Evolutionary conservation across 1,140 invertebrate genomes (phyloP), one percentile per base, ranked within the genome.

Genomic region (Eufriesea mexicana): DNA sequence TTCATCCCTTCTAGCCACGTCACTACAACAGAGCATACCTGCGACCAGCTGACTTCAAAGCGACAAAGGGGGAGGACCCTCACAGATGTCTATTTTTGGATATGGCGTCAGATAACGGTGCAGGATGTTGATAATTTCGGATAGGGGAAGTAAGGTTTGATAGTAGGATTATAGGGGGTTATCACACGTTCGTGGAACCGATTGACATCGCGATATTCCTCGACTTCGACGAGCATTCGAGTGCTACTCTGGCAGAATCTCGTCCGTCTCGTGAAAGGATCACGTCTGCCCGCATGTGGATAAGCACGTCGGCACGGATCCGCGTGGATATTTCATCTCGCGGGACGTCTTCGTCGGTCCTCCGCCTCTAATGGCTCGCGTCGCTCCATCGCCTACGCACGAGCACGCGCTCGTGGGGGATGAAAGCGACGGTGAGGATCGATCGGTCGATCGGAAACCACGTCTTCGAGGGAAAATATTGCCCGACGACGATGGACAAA

Each of bases 211-310:
- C 25, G 45, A 59, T 70, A 59, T 18, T 49, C 2, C 16, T 61
- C 14, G 5, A 70, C 42, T 45, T 67, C 2, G 8, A 8, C n/a
- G 2, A n/a, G n/a, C n/a, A n/a, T n/a, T n/a, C n/a, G 25, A 49
- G 14, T 35, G 18, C 64, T 0, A 70, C 14, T 18, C 25, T 49
- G 6, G 45, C 51, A 14, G 55, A 57, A 70, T 79, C 59, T 55
- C 79, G 10, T 61, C 28, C 18, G 54, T 68, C 74, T 62, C 70
- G 47, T 35, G 28, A 64, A 25, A 82, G 67, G 84, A 88, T 88
- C 79, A 85, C 54, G 79, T 55, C 25, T 57, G 20, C 70, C 86
- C 84, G 83, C 87, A 85, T 87, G 77, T 74, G 54, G 62, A 86
- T 87, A 84, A 73, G 64, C 86, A 78, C 49, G 83, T 84, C 75